These are phyloP conservation scores for Stercorarius parasiticus DNA, from an alignment of 2,113 vertebrate genomes.

Conservation along the genomic window DNA sequence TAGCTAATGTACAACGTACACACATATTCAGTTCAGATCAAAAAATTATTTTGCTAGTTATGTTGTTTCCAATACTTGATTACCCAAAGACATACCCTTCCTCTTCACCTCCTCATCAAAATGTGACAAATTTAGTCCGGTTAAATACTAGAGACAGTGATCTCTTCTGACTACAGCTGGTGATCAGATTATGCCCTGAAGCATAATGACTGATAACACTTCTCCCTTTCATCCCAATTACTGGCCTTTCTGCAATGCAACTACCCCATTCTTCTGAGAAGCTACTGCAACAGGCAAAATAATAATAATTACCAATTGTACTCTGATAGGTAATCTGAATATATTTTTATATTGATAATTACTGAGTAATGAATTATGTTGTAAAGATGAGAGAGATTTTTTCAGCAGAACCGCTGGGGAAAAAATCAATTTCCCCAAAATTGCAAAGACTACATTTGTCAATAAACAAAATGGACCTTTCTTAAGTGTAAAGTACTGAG, in stretches of 20 bases:
- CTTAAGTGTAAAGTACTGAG: not conserved
- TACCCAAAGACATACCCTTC: slow-evolving; percentile 38
- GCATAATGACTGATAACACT: slow-evolving; percentile 49
- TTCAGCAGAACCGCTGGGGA: not conserved
- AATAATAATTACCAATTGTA: not conserved
- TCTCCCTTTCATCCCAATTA: slow-evolving; percentile 47
- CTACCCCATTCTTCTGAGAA: slow-evolving; percentile 3
- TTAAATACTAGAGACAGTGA: slow-evolving; percentile 45
- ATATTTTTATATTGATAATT: not conserved
- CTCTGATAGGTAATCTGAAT: not conserved
- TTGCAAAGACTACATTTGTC: not conserved
- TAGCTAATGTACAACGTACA: slow-evolving; percentile 12
- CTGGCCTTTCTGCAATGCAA: not conserved
- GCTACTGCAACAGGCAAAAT: not conserved
- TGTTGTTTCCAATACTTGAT: slow-evolving; percentile 39
- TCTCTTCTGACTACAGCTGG: slow-evolving; percentile 66
- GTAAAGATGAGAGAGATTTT: not conserved
- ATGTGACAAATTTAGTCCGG: slow-evolving; percentile 46
- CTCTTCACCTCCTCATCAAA: slow-evolving; percentile 39
- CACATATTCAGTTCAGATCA: slow-evolving; percentile 9
- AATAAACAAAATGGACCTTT: not conserved
- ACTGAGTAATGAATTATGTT: not conserved
- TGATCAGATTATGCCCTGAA: slow-evolving; percentile 68
- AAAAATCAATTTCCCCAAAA: not conserved
- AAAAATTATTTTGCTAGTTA: slow-evolving; percentile 3